Percentiles rank a stretch among this genome's conserved stretches.
phyloP scores from a whole-genome alignment of 1,140 invertebrate species.

The Drosophila lacertosa region DNA sequence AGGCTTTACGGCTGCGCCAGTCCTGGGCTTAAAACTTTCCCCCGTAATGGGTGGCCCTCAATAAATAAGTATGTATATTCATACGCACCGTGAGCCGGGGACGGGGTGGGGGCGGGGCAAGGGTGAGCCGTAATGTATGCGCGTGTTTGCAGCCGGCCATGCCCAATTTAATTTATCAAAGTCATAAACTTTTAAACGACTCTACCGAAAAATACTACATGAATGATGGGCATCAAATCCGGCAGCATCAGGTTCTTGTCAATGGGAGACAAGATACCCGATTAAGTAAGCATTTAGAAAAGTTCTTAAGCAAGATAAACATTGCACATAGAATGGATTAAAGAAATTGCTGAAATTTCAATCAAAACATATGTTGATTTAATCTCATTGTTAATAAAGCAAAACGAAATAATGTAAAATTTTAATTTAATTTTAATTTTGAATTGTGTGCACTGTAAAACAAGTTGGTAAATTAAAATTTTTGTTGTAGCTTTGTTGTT shows the following conservation, averaged over 20 bases:
- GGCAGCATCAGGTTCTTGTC: constrained; percentile 8
- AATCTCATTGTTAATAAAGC: too few species aligned
- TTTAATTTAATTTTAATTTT: too few species aligned
- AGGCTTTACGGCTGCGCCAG: constrained; percentile 24
- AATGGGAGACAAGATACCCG: constrained; percentile 6
- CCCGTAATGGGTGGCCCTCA: constrained; percentile 8
- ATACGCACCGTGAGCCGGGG: constrained; percentile 23
- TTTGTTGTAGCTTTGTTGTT: too few species aligned
- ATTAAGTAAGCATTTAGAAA: not conserved
- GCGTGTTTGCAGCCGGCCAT: constrained; percentile 29
- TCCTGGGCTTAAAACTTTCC: constrained; percentile 52
- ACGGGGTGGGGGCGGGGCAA: too few species aligned
- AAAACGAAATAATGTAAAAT: too few species aligned
- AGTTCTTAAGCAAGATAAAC: not conserved
- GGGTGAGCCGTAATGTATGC: not conserved
- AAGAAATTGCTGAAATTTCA: not conserved
- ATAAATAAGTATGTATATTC: constrained; percentile 39
- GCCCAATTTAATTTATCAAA: constrained; percentile 80
- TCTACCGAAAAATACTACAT: constrained; percentile 60
- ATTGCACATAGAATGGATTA: not conserved
- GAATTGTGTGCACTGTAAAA: too few species aligned
- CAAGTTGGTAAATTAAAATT: too few species aligned
- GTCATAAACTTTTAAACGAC: constrained; percentile 75
- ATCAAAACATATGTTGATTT: not conserved
- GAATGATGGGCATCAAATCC: constrained; percentile 36